These are phyloP conservation scores for Suillia variegata DNA, from an alignment of 2,888 invertebrate species.

Conservation along the genomic window DNA sequence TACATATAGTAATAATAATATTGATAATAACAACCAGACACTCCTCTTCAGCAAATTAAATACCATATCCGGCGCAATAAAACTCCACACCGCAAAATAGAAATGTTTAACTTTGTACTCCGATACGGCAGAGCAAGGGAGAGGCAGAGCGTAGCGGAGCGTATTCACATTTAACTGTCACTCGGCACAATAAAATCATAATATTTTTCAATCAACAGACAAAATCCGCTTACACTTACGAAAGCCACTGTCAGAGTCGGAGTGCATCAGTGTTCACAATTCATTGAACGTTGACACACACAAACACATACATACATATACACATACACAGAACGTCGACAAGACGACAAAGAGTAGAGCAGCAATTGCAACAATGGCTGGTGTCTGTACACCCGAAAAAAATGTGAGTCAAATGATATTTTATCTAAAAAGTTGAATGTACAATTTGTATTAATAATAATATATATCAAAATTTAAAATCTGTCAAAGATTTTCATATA, in stretches of 20 bases:
- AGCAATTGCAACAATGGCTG: too few relatives aligned
- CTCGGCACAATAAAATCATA: slow-evolving; percentile 14
- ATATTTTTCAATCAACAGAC: slow-evolving; percentile 23
- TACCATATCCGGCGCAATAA: slow-evolving; percentile 10
- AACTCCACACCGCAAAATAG: too few relatives aligned
- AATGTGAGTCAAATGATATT: too few relatives aligned
- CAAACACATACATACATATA: too few relatives aligned
- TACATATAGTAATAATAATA: neutral
- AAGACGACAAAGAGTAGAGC: too few relatives aligned
- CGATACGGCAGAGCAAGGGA: neutral
- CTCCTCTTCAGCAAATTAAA: slow-evolving; percentile 12
- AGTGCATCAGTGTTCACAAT: neutral
- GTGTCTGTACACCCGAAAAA: too few relatives aligned
- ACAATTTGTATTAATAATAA: too few relatives aligned
- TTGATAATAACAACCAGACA: slow-evolving; percentile 16
- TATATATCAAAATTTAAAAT: too few relatives aligned
- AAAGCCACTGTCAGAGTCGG: neutral
- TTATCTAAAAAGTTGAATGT: too few relatives aligned
- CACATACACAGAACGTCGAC: too few relatives aligned
- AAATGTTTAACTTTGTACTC: too few relatives aligned
- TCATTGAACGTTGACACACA: neutral
- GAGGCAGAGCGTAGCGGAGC: neutral
- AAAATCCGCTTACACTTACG: slow-evolving; percentile 20
- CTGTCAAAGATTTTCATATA: too few relatives aligned
- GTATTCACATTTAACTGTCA: slow-evolving; percentile 1